Evolutionary conservation across 2,888 invertebrate species (phyloP).

Genomic region (Ormyrus nitidulus): DNA sequence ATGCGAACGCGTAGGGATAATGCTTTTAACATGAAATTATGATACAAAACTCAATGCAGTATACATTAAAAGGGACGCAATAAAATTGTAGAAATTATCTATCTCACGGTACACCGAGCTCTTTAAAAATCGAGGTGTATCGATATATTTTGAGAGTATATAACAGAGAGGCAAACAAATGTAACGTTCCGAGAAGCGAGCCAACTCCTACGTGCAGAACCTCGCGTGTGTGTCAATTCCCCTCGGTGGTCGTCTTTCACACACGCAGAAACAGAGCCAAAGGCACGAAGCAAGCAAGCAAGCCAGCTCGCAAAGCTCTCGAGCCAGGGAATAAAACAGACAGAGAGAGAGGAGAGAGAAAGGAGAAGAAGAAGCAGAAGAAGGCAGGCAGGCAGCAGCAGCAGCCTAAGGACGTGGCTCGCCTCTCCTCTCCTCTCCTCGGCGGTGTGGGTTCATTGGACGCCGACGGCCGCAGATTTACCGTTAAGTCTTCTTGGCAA

Average conservation of each 20-base stretch:
- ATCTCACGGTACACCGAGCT: no score
- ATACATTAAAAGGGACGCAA: no score
- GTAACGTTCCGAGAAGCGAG: not conserved
- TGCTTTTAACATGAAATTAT: no score
- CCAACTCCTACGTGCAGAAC: slow-evolving; percentile 24
- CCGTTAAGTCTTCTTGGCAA: slow-evolving; percentile 75
- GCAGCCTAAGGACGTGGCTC: slow-evolving; percentile 60
- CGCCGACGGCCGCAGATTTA: slow-evolving; percentile 75
- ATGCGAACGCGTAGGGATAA: no score
- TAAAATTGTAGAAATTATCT: no score
- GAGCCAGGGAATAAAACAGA: not conserved
- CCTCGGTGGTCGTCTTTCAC: not conserved
- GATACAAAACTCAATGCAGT: no score
- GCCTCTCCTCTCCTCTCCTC: slow-evolving; percentile 42
- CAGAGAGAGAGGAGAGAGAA: slow-evolving; percentile 7
- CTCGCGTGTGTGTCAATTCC: not conserved
- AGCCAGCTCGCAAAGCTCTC: slow-evolving; percentile 1
- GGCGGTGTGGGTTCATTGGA: slow-evolving; percentile 74
- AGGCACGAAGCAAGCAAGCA: not conserved
- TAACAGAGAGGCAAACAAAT: not conserved
- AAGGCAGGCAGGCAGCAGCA: slow-evolving; percentile 28
- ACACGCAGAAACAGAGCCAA: not conserved
- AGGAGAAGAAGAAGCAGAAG: not conserved
- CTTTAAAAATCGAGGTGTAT: no score
- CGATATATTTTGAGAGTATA: no score